Base-by-base conservation (phyloP, 1,140 invertebrate genomes). In the Aphidius ervi region DNA sequence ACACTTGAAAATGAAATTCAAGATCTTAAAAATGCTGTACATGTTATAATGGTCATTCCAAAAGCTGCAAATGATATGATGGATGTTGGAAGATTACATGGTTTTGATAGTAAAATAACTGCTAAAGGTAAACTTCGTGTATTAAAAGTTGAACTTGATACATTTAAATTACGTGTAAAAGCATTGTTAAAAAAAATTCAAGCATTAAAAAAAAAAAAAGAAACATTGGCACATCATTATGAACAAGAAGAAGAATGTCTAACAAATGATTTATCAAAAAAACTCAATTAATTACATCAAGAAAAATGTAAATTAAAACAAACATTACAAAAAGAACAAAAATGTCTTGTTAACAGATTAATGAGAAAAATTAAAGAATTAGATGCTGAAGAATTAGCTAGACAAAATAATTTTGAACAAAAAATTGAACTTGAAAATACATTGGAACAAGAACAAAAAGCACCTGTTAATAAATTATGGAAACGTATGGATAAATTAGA, bases 11-110 rank as follows among this genome's bases (percentile, higher is more conserved):
- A 87, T 5, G 86, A 90, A 69, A 86, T 87, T 53, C 87, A 88
- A 58, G 81, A 86, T 9, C 77, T 98, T 52, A 83, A 86, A 63
- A 88, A 89, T 59, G 95, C 94, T 42, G 86, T 90, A 49, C 81
- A 88, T 49, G 90, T 93, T 49, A 98, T 83, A 82, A 85, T 89
- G 69, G 87, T 95, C 64, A 94, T 98, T 61, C 96, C 96, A 6
- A 98, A 99, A 82, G 89, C 90, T 60, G 97, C 97, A 62, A 96
- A 99, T 80, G 95, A 99, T 74, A 98, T 99, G 96, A 98, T 99
- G 95, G 95, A 97, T 75, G 92, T 99, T 53, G 95, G 95, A 9
- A 82, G 97, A 60, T 82, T 99, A 39, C 94, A 99, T 80, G 95
- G 95, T 65, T 99, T 99, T 79, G 91, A 95, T 81, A 95, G 96